Evolutionary conservation across 2,797 vertebrate genomes (phyloP), one percentile per base, ranked within the genome.

Genomic region (Micrastur ruficollis): DNA sequence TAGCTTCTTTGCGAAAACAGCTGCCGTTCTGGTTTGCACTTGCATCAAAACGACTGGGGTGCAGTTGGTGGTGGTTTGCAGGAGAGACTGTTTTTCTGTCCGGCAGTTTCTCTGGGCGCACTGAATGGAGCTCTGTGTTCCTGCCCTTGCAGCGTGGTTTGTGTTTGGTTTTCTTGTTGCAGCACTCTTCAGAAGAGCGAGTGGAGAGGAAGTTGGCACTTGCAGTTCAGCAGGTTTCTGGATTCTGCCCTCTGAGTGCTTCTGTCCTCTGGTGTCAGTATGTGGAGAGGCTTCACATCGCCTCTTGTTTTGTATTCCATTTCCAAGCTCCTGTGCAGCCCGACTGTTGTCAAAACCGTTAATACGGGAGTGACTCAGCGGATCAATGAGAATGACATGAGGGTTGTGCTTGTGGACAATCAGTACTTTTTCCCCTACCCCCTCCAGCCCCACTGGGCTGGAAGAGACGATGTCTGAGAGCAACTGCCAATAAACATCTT

Each of bases 331-430:
- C 91, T 76, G 84, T 85, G 93, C 96, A 81, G 89, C 88, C 92
- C 1, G 56, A 74, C 42, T 38, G 56, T 94, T 90, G 85, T 96
- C 94, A 90, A 90, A 93, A 92, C 84, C 83, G 90, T 93, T 95
- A n/a, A 79, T 87, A 91, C 8, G 18, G 73, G 95, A 96, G 95
- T 97, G 97, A 97, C 96, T 97, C 97, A 97, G 95, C 92, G 90
- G 93, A 93, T 97, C 96, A 89, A 93, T 97, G 95, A 59, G 80
- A 93, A 70, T 75, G 89, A 75, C 90, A 91, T 21, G 92, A 97
- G 95, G 58, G 70, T 21, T 93, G 91, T 58, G 76, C 93, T 96
- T 61, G 23, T 32, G 67, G 88, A 83, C 90, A 55, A 81, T 81
- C 86, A 17, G 74, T 80, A 49, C 40, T 65, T 93, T 87, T 62